phyloP scores from a whole-genome alignment of 2,888 invertebrate species.

The Slavum lentiscoides region DNA sequence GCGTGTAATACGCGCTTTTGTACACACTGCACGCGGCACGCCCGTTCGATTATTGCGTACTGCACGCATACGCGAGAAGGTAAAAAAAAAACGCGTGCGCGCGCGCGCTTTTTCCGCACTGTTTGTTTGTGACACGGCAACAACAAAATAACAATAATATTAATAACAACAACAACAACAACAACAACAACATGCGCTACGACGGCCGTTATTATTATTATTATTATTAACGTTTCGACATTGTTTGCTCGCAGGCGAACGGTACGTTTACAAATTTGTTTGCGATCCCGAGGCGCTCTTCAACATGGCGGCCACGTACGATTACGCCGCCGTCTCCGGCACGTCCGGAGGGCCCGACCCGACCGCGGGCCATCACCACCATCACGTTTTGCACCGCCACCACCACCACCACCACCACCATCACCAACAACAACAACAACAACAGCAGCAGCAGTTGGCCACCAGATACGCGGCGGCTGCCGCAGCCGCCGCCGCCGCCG shows the following conservation, averaged over 20 bases:
- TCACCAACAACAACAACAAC: too few relatives aligned
- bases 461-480: conserved; percentile 40
- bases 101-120: too few relatives aligned
- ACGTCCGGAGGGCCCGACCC: conserved; percentile 18
- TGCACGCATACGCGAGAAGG: too few relatives aligned
- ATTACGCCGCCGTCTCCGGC: conserved; percentile 19
- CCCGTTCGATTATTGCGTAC: too few relatives aligned
- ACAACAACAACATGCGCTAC: too few relatives aligned
- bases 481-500: conserved; percentile 7
- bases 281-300: conserved; percentile 91
- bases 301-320: conserved; percentile 65
- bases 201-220: too few relatives aligned
- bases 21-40: too few relatives aligned
- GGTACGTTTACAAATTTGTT: conserved; percentile 95
- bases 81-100: too few relatives aligned
- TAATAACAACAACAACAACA: too few relatives aligned
- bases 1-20: neutral
- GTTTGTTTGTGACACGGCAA: too few relatives aligned
- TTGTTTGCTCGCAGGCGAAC: conserved; percentile 69
- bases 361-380: conserved; percentile 20
- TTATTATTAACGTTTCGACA: neutral
- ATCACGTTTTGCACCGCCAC: conserved; percentile 4
- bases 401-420: conserved; percentile 30
- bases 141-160: too few relatives aligned
- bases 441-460: conserved; percentile 38